Evolutionary conservation across 1,140 invertebrate species (phyloP).

Genomic region (Diprion similis): DNA sequence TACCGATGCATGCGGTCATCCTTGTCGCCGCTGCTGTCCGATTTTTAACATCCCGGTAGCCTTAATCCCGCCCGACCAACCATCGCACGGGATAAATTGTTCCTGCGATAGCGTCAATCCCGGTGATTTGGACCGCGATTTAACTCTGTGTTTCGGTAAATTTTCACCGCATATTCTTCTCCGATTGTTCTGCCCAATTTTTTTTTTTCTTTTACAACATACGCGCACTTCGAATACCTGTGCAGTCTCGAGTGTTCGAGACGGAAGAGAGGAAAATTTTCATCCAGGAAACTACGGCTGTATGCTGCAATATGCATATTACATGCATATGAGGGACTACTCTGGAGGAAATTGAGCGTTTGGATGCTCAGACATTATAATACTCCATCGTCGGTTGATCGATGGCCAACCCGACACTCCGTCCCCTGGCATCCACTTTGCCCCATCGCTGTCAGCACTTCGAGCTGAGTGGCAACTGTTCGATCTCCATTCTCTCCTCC

Average conservation of each 20-base stretch:
- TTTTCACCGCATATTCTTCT: no score
- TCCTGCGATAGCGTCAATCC: not conserved
- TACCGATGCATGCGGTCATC: not conserved
- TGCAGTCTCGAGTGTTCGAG: no score
- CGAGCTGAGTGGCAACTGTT: conserved; percentile 4
- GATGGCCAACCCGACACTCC: not conserved
- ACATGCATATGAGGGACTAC: not conserved
- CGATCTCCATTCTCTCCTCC: not conserved
- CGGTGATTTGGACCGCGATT: no score
- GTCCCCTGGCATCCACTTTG: not conserved
- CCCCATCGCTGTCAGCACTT: conserved; percentile 6
- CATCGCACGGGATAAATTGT: not conserved
- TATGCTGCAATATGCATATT: not conserved
- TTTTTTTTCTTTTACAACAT: no score
- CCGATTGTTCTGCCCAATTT: no score
- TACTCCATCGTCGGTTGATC: not conserved
- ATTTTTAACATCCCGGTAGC: not conserved
- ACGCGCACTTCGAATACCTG: no score
- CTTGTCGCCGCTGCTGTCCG: not conserved
- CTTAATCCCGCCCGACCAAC: not conserved
- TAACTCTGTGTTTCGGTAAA: no score
- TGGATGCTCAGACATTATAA: not conserved
- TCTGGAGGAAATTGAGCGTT: not conserved
- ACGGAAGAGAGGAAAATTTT: no score
- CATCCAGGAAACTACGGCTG: no score